These are phyloP conservation scores for Tiphia femorata DNA, from an alignment of 2,888 invertebrate species.

Conservation along the genomic window DNA sequence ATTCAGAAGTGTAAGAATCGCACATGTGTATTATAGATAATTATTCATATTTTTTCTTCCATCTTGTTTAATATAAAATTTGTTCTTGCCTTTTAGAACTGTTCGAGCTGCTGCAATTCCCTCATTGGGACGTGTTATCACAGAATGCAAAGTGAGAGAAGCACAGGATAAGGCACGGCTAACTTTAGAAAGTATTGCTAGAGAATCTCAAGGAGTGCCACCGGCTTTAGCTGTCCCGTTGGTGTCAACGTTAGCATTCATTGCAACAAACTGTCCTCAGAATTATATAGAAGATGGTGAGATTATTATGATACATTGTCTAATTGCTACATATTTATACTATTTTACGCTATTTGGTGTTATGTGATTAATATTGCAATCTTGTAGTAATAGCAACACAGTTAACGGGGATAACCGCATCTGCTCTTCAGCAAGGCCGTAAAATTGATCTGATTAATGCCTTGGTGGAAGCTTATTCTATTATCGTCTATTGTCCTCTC, in stretches of 20 bases:
- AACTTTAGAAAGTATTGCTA: constrained; percentile 65
- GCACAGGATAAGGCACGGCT: constrained; percentile 73
- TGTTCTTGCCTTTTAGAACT: constrained; percentile 61
- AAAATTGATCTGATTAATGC: constrained; percentile 74
- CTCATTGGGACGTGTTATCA: constrained; percentile 75
- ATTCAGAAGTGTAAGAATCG: constrained; percentile 75
- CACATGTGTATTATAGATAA: constrained; percentile 1
- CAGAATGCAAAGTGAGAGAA: constrained; percentile 69
- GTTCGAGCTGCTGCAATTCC: constrained; percentile 76
- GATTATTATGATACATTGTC: neutral
- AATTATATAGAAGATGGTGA: constrained; percentile 74
- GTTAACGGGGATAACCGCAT: constrained; percentile 72
- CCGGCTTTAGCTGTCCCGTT: constrained; percentile 71
- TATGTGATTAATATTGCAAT: too few relatives aligned
- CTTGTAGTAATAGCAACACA: constrained; percentile 76
- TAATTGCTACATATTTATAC: neutral
- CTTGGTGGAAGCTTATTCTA: constrained; percentile 76
- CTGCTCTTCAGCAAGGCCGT: constrained; percentile 72
- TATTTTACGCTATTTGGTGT: neutral
- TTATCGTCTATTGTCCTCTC: constrained; percentile 72
- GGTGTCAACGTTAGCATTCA: constrained; percentile 74
- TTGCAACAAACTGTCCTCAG: constrained; percentile 73
- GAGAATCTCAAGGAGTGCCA: constrained; percentile 59
- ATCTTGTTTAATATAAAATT: neutral
- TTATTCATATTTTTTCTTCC: neutral